These are phyloP conservation scores for Atethmia centrago DNA, from an alignment of 2,888 invertebrate species.

Conservation along the genomic window DNA sequence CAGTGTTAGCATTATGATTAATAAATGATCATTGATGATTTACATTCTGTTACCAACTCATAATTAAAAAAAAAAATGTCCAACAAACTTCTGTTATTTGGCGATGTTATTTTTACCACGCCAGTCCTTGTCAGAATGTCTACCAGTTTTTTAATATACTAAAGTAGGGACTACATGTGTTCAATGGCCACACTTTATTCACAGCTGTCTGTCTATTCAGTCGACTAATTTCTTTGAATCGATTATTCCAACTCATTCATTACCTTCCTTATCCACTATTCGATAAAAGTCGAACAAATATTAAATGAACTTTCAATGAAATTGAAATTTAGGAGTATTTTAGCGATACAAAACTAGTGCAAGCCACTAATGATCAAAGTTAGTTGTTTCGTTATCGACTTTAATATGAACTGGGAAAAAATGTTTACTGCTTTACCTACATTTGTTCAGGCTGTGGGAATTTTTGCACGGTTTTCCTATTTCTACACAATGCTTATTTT, in stretches of 20 bases:
- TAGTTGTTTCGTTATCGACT: conserved; percentile 30
- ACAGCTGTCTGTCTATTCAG: neutral
- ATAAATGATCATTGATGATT: neutral
- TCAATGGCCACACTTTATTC: neutral
- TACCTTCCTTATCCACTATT: conserved; percentile 14
- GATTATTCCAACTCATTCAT: conserved; percentile 22
- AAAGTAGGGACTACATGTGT: neutral
- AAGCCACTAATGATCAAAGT: conserved; percentile 53
- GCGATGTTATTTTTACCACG: too few relatives aligned
- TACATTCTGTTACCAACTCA: neutral
- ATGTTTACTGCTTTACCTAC: conserved; percentile 3
- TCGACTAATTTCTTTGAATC: conserved; percentile 6
- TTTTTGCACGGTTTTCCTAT: neutral
- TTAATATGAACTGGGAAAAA: conserved; percentile 5
- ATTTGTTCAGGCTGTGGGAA: conserved; percentile 7
- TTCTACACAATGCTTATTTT: neutral
- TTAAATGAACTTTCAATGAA: conserved; percentile 22
- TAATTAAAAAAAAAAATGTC: too few relatives aligned
- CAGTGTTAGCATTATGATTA: neutral
- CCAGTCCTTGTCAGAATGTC: too few relatives aligned
- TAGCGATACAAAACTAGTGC: conserved; percentile 34
- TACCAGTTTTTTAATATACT: neutral
- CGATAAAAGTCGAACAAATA: conserved; percentile 16
- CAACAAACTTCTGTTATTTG: neutral
- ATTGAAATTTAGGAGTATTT: conserved; percentile 26